Evolutionary conservation across 2,888 invertebrate genomes (phyloP).

Genomic region (Melipona bicolor): DNA sequence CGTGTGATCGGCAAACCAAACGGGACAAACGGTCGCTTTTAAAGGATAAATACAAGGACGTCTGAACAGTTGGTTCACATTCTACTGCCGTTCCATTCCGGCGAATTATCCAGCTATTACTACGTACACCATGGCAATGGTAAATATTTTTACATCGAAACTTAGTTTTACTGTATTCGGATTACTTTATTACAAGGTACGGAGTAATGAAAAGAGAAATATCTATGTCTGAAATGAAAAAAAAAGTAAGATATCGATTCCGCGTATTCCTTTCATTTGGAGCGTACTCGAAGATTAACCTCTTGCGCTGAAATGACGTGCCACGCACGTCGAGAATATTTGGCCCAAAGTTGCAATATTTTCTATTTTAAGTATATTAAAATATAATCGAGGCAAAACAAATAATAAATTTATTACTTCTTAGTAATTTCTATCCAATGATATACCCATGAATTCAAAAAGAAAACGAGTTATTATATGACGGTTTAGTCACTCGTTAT

Average conservation of each 20-base stretch:
- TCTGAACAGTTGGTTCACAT: background rate
- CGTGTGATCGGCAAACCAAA: constrained; percentile 9
- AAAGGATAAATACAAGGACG: constrained; percentile 8
- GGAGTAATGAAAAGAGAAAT: background rate
- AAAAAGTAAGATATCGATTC: background rate
- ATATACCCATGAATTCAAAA: no score
- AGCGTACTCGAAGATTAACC: constrained; percentile 21
- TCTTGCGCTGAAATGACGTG: no score
- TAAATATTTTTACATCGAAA: background rate
- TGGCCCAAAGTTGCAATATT: no score
- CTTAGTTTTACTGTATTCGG: no score
- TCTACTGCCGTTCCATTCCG: background rate
- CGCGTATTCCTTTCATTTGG: background rate
- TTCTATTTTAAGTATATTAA: no score
- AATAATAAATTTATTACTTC: no score
- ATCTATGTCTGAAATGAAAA: background rate
- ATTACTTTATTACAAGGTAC: no score
- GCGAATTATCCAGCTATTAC: background rate
- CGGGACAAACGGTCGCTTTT: constrained; percentile 10
- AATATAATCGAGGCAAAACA: no score
- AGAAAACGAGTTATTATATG: no score
- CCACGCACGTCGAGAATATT: no score
- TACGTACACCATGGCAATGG: background rate
- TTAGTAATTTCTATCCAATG: no score
- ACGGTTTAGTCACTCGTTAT: no score